Evolutionary conservation across 1,140 invertebrate species (phyloP).

Genomic region (Drosophila carrolli): DNA sequence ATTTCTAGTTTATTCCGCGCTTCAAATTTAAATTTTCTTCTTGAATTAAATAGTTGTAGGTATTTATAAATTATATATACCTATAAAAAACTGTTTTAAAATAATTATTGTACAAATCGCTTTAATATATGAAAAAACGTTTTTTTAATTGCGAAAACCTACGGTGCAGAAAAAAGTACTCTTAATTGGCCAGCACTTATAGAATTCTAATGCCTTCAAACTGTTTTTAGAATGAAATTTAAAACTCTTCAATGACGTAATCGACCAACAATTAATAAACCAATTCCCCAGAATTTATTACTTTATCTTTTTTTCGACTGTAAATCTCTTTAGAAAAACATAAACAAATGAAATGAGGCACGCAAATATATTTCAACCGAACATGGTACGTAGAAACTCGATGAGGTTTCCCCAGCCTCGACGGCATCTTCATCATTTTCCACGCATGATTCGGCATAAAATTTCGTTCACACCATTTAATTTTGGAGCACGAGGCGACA

Average conservation of each 20-base stretch:
- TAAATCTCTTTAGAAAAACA: constrained; percentile 28
- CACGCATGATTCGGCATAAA: constrained; percentile 83
- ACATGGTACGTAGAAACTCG: constrained; percentile 39
- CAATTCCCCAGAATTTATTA: constrained; percentile 23
- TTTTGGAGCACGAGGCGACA: constrained; percentile 42
- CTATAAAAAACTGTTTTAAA: too few relatives aligned
- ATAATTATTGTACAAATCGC: too few relatives aligned
- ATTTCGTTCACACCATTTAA: constrained; percentile 82
- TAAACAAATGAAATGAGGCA: constrained; percentile 74
- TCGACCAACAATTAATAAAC: constrained; percentile 10
- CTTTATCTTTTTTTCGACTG: constrained; percentile 11
- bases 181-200: too few relatives aligned
- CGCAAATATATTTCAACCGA: constrained; percentile 66
- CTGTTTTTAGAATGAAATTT: too few relatives aligned
- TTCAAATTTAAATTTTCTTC: not conserved
- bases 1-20: not conserved
- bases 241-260: not conserved
- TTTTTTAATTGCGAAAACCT: too few relatives aligned
- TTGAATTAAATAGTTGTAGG: too few relatives aligned
- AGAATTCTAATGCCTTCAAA: not conserved
- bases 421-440: constrained; percentile 77
- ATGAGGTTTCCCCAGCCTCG: constrained; percentile 5
- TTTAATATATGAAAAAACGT: too few relatives aligned
- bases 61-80: too few relatives aligned
- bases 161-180: too few relatives aligned